Evolutionary conservation across 2,797 vertebrate species (phyloP), one percentile per base, ranked within the genome.

Genomic region (Mus minutoides): DNA sequence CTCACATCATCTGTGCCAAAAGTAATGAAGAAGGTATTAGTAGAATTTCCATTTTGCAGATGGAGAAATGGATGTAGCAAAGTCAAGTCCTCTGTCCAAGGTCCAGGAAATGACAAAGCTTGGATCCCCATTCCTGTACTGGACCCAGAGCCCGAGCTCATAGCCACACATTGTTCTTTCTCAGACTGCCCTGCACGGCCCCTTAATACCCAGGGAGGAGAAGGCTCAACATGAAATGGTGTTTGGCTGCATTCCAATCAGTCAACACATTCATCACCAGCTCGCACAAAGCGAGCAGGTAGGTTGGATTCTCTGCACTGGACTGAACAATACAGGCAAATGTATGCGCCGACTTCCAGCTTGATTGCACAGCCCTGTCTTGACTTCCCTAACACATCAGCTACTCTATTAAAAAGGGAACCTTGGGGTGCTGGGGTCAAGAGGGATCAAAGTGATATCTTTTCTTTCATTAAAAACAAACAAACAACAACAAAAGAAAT

Each of bases 221-320:
- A 78, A 94, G 88, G 95, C 78, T 95, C 91, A 85, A 94, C 87
- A 71, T 78, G 92, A 96, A 98, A 87, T 29, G 95, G 79, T 92
- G 92, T 64, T 94, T 97, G 96, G 92, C 95, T 97, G 88, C 97
- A 97, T 97, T 95, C 94, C 88, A 95, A 46, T 84, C 96, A 98
- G 97, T 97, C 94, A 97, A 97, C 86, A 93, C 54, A 95, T 92
- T 92, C 85, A 90, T 90, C 94, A 88, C 86, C 93, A 94, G 95
- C 94, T 34, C 0, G n/a, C 95, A 97, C 94, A 98, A 96, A 97
- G 94, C 95, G 82, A 94, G 96, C 94, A 98, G 97, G 96, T 97
- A 97, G 91, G 95, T 96, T 94, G 96, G 94, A 95, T 88, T 95
- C 96, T 90, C 92, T 43, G 64, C 21, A 75, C 91, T 76, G 96